phyloP scores from a whole-genome alignment of 2,888 invertebrate species.

The Osmoderma eremita region DNA sequence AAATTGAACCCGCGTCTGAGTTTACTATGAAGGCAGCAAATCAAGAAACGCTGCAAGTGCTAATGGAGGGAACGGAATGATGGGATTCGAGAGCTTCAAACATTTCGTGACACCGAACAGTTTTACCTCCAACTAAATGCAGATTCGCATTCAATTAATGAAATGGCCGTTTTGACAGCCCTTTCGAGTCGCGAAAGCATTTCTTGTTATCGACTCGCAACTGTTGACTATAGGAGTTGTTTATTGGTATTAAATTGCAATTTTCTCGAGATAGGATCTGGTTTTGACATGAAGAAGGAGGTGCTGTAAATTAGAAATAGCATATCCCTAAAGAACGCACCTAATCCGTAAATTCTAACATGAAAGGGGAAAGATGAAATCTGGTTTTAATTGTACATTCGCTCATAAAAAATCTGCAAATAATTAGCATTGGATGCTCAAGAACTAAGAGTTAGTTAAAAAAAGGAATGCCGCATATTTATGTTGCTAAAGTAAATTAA shows the following conservation, averaged over 20 bases:
- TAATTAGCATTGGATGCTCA: no score
- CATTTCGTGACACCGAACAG: constrained; percentile 26
- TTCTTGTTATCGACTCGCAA: neutral
- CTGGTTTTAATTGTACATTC: neutral
- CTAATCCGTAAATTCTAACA: no score
- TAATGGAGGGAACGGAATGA: constrained; percentile 6
- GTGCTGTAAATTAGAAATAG: constrained; percentile 24
- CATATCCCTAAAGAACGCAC: no score
- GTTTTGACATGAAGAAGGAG: constrained; percentile 16
- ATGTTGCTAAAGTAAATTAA: no score
- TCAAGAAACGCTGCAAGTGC: neutral
- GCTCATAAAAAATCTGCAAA: no score
- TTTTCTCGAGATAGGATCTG: constrained; percentile 23
- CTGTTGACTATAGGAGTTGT: neutral
- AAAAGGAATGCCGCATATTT: no score
- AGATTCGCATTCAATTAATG: constrained; percentile 11
- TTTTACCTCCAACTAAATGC: constrained; percentile 6
- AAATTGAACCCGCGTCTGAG: no score
- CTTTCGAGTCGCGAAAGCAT: constrained; percentile 6
- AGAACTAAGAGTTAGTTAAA: no score
- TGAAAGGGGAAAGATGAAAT: constrained; percentile 23
- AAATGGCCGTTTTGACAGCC: constrained; percentile 17
- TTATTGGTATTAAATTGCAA: constrained; percentile 33
- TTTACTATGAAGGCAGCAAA: neutral
- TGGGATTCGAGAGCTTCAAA: neutral